phyloP scores from a whole-genome alignment of 2,113 vertebrate species.

The Ameiurus melas region DNA sequence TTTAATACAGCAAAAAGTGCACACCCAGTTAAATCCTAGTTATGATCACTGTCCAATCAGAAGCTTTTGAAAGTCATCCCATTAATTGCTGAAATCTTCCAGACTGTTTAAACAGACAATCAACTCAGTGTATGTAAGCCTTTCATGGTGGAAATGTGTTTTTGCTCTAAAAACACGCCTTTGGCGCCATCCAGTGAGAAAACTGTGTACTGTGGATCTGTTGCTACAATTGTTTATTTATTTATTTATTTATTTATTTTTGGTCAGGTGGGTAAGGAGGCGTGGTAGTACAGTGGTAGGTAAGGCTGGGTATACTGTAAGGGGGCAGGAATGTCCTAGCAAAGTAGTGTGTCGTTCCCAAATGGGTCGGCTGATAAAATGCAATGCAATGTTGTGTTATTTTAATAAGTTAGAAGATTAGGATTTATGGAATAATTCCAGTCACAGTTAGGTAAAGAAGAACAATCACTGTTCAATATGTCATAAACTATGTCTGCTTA shows the following conservation, averaged over 20 bases:
- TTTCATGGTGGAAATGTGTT: background rate
- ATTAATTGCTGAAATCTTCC: background rate
- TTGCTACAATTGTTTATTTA: background rate
- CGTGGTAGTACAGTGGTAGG: background rate
- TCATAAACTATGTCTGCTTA: no score
- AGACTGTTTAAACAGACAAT: background rate
- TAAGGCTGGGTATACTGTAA: background rate
- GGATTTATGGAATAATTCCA: no score
- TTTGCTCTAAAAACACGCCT: background rate
- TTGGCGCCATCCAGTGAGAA: conserved; percentile 1
- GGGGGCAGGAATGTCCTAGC: no score
- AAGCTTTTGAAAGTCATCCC: background rate
- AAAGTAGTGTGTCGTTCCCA: no score
- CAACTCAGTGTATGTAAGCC: background rate
- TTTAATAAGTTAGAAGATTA: no score
- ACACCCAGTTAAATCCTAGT: no score
- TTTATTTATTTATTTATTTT: background rate
- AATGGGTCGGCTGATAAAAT: no score
- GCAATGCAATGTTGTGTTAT: no score
- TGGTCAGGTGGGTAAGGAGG: background rate
- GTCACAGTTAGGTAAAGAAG: no score
- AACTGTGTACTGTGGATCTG: background rate
- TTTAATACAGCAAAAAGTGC: background rate
- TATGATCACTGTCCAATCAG: background rate
- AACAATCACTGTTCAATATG: no score